Evolutionary conservation across 2,888 invertebrate species (phyloP).

Genomic region (Noctua pronuba): DNA sequence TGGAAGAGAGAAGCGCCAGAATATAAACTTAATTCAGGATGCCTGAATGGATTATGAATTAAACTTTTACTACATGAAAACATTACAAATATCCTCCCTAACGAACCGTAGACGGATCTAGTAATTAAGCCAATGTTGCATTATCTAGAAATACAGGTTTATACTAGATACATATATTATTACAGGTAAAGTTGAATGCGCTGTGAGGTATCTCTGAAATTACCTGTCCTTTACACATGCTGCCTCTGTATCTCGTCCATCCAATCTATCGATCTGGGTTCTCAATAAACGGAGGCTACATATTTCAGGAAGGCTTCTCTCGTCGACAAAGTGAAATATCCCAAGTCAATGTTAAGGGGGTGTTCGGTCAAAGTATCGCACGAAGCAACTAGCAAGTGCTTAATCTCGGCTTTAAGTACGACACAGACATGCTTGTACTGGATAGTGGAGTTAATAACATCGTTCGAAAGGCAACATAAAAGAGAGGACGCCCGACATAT

Average conservation of each 20-base stretch:
- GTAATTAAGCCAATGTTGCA: slow-evolving; percentile 9
- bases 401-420: slow-evolving; percentile 5
- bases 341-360: slow-evolving; percentile 14
- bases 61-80: slow-evolving; percentile 21
- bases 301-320: slow-evolving; percentile 11
- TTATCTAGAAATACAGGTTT: not conserved
- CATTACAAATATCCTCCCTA: not conserved
- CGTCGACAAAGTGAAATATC: slow-evolving; percentile 37
- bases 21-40: slow-evolving; percentile 25
- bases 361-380: slow-evolving; percentile 10
- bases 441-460: not conserved
- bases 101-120: not conserved
- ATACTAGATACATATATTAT: slow-evolving; percentile 6
- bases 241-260: slow-evolving; percentile 46
- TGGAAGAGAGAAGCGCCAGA: slow-evolving; percentile 1
- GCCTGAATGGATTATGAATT: slow-evolving; percentile 27
- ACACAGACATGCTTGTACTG: not conserved
- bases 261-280: slow-evolving; percentile 45
- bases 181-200: slow-evolving; percentile 15
- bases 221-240: slow-evolving; percentile 42
- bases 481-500: not conserved
- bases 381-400: slow-evolving; percentile 10
- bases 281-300: slow-evolving; percentile 43
- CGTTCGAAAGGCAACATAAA: not conserved
- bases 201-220: slow-evolving; percentile 29